A percentile compares a stretch with the other conserved stretches of the same genome.
These are phyloP conservation scores for Melitaea athalia DNA, from an alignment of 2,888 invertebrate species.

Conservation along the genomic window DNA sequence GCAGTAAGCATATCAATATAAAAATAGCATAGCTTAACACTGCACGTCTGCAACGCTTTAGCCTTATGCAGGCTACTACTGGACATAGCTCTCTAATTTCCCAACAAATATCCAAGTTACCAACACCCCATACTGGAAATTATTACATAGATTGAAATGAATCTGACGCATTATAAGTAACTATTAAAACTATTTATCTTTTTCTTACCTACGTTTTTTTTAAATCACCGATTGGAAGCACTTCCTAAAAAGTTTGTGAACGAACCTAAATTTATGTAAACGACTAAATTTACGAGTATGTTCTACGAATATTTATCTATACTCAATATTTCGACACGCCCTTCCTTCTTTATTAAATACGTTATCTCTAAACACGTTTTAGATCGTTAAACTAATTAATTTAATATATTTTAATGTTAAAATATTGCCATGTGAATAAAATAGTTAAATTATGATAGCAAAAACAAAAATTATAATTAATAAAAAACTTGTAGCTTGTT, in stretches of 20 bases:
- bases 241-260: background rate
- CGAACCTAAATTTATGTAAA: background rate
- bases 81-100: too few relatives aligned
- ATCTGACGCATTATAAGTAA: background rate
- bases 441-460: slow-evolving; percentile 1
- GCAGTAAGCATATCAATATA: too few relatives aligned
- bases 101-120: too few relatives aligned
- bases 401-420: slow-evolving; percentile 7
- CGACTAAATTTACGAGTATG: background rate
- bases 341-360: slow-evolving; percentile 3
- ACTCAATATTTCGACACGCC: slow-evolving; percentile 1
- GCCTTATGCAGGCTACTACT: too few relatives aligned
- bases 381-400: slow-evolving; percentile 15
- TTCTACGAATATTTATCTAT: background rate
- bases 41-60: too few relatives aligned
- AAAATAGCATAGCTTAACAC: too few relatives aligned
- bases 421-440: background rate
- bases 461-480: too few relatives aligned
- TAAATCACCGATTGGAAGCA: too few relatives aligned
- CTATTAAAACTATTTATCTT: too few relatives aligned
- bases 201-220: too few relatives aligned
- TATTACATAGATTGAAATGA: too few relatives aligned
- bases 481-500: background rate
- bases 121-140: too few relatives aligned
- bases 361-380: slow-evolving; percentile 7